These are phyloP conservation scores for Fregata magnificens DNA, from an alignment of 2,113 vertebrate species.

Conservation along the genomic window DNA sequence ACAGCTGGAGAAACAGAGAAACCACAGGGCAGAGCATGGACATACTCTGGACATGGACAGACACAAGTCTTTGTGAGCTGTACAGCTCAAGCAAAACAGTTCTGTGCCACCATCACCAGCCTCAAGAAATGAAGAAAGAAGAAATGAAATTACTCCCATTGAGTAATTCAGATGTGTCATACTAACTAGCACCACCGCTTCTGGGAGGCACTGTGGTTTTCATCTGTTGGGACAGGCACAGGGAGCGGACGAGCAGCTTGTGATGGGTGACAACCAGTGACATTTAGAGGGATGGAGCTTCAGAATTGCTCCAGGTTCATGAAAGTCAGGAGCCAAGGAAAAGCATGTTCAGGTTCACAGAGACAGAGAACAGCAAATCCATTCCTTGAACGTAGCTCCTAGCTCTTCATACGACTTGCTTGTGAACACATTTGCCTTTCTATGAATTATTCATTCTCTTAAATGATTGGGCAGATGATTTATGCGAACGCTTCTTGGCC, in stretches of 20 bases:
- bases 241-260: background rate
- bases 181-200: background rate
- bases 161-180: background rate
- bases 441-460: slow-evolving; percentile 47
- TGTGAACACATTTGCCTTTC: slow-evolving; percentile 3
- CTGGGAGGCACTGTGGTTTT: accelerated
- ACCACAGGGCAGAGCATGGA: background rate
- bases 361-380: background rate
- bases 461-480: slow-evolving; percentile 56
- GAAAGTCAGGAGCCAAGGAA: background rate
- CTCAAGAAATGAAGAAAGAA: background rate
- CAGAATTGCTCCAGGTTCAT: background rate
- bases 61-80: background rate
- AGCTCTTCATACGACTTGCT: background rate
- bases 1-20: background rate
- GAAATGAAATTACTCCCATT: background rate
- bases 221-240: background rate
- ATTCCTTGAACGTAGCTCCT: background rate
- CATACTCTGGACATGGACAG: background rate
- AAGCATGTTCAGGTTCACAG: background rate
- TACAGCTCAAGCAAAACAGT: background rate
- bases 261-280: background rate
- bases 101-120: background rate
- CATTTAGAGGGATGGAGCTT: background rate
- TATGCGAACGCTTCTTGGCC: background rate